These are phyloP conservation scores for Aleadryas rufinucha DNA, from an alignment of 2,113 vertebrate species.

Conservation along the genomic window DNA sequence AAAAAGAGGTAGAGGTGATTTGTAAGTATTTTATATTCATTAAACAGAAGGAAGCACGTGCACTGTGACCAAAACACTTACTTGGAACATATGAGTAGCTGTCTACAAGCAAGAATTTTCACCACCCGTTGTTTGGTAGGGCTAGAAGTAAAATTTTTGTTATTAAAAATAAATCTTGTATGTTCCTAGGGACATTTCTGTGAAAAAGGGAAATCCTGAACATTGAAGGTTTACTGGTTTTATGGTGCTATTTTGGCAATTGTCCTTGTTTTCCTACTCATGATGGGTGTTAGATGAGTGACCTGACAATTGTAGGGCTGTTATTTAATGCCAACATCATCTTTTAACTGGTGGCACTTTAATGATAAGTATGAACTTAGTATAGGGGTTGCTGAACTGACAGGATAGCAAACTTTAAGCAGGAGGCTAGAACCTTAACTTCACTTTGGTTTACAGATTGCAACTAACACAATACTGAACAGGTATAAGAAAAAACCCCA, in stretches of 20 bases:
- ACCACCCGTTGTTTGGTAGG: not conserved
- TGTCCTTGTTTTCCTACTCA: not conserved
- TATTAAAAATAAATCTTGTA: not conserved
- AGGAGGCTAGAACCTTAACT: not conserved
- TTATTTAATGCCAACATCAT: not conserved
- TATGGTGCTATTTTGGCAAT: not conserved
- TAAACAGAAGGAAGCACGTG: not conserved
- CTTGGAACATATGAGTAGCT: not conserved
- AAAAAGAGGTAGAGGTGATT: not conserved
- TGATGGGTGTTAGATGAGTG: not conserved
- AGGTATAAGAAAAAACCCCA: constrained; percentile 62
- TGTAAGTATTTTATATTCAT: not conserved
- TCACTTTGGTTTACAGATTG: constrained; percentile 19
- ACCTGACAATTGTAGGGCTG: not conserved
- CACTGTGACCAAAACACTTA: not conserved
- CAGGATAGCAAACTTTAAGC: not conserved
- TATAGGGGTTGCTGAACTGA: not conserved
- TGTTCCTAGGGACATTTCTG: not conserved
- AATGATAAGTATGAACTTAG: not conserved
- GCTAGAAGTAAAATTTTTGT: not conserved
- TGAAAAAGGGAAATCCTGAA: constrained; percentile 5
- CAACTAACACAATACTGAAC: constrained; percentile 35
- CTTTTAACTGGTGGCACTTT: not conserved
- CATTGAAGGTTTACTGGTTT: not conserved
- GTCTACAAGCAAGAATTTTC: not conserved